phyloP scores from a whole-genome alignment of 2,113 vertebrate genomes.

The Gavia stellata region DNA sequence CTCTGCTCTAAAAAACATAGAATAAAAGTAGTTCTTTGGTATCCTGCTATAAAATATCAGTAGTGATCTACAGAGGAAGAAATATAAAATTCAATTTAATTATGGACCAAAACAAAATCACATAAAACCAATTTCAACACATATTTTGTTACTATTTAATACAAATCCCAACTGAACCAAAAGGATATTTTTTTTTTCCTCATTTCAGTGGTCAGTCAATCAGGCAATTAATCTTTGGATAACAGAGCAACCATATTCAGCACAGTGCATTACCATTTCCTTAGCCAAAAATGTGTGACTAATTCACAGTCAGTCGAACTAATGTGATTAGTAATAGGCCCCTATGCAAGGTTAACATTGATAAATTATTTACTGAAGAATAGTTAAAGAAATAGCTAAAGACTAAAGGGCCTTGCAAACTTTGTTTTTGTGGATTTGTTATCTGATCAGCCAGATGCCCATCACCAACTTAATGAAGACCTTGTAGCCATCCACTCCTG shows the following conservation, averaged over 20 bases:
- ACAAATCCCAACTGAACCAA: background rate
- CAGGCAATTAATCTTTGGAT: background rate
- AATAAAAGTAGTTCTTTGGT: background rate
- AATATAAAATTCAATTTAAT: background rate
- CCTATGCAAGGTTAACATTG: background rate
- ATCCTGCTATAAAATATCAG: background rate
- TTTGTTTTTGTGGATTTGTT: background rate
- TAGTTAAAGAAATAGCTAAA: too few relatives aligned
- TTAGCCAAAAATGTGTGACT: background rate
- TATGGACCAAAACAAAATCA: background rate
- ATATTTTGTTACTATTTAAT: background rate
- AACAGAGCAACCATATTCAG: background rate
- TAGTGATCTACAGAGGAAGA: background rate
- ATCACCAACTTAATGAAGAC: background rate
- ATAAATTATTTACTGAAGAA: background rate
- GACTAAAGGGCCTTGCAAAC: background rate
- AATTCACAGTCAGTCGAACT: background rate
- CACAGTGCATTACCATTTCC: background rate
- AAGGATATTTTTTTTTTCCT: background rate
- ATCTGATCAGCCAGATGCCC: background rate
- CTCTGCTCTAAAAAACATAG: background rate
- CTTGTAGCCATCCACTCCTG: background rate
- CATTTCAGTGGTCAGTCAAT: background rate
- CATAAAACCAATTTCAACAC: background rate
- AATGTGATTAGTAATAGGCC: background rate